phyloP scores from a whole-genome alignment of 2,888 invertebrate species.

The Stenolophus ochropezus region DNA sequence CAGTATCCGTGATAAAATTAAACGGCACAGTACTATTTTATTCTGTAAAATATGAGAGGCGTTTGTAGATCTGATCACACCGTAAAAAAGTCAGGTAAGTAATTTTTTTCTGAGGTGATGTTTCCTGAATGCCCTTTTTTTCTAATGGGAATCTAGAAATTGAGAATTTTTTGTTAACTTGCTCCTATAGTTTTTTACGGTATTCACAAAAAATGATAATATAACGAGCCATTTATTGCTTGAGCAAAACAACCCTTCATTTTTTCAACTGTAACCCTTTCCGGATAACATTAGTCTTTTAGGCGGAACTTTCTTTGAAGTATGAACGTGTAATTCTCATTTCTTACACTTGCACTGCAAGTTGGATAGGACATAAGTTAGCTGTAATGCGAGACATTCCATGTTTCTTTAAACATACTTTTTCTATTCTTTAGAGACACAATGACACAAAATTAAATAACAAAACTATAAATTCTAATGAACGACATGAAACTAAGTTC shows the following conservation, averaged over 20 bases:
- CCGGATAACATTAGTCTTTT: conserved; percentile 19
- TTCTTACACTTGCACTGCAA: neutral
- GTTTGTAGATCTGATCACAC: neutral
- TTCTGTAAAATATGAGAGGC: neutral
- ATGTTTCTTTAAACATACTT: no score
- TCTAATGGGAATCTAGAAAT: conserved; percentile 37
- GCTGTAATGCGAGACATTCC: neutral
- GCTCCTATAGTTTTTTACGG: conserved; percentile 33
- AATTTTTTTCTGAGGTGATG: conserved; percentile 20
- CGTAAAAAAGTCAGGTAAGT: conserved; percentile 30
- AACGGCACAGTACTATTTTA: neutral
- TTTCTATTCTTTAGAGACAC: no score
- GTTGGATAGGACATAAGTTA: neutral
- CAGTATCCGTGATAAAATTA: neutral
- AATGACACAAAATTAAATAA: no score
- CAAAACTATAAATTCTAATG: no score
- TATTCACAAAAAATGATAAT: conserved; percentile 44
- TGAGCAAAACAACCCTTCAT: conserved; percentile 33
- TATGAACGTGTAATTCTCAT: conserved; percentile 3
- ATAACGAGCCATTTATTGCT: conserved; percentile 43
- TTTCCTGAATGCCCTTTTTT: conserved; percentile 35
- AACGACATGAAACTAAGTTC: no score
- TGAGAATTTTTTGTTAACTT: conserved; percentile 34
- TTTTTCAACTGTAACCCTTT: conserved; percentile 27
- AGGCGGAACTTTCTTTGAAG: conserved; percentile 28